Evolutionary conservation across 2,888 invertebrate genomes (phyloP).

Genomic region (Lasiommata megera): DNA sequence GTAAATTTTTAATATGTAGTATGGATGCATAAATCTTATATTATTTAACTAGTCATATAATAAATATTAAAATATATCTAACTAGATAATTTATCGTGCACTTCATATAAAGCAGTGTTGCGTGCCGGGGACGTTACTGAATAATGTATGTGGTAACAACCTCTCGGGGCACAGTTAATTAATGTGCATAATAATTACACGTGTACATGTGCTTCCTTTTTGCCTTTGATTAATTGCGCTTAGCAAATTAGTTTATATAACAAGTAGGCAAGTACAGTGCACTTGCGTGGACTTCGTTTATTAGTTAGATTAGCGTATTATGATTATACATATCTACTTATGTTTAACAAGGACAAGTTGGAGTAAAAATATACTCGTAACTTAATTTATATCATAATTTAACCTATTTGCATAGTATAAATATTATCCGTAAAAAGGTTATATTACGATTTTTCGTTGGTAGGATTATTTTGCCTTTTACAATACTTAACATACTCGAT

Average conservation of each 20-base stretch:
- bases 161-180: conserved; percentile 63
- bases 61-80: conserved; percentile 4
- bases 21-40: no score
- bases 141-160: conserved; percentile 64
- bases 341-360: background rate
- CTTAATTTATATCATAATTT: background rate
- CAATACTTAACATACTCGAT: no score
- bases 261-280: conserved; percentile 39
- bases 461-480: no score
- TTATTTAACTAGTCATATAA: no score
- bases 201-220: conserved; percentile 77
- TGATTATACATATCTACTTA: background rate
- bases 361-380: background rate
- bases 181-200: conserved; percentile 80
- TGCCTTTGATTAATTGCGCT: conserved; percentile 74
- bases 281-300: conserved; percentile 14
- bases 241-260: conserved; percentile 65
- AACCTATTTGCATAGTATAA: no score
- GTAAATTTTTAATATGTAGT: no score
- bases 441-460: no score
- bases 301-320: conserved; percentile 17
- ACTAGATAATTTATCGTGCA: conserved; percentile 31
- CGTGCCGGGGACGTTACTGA: conserved; percentile 59
- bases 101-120: conserved; percentile 45
- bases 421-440: no score